Conservation (phyloP, 2,888 invertebrate species). For the Netelia melanura region DNA sequence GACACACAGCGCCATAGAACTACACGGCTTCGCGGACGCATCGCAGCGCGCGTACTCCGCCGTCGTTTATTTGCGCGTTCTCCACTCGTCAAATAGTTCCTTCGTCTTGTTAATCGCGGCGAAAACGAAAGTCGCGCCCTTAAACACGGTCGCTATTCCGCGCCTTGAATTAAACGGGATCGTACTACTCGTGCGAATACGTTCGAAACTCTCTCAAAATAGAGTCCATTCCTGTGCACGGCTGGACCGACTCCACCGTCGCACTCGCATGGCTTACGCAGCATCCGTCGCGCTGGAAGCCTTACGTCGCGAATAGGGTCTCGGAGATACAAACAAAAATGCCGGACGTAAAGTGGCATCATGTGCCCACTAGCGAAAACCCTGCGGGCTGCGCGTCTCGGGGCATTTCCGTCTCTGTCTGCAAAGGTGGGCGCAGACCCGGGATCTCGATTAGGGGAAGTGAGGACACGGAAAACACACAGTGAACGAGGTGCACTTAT, state of each 20-base stretch:
- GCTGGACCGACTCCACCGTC: constrained; percentile 72
- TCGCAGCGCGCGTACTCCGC: constrained; percentile 19
- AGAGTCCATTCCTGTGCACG: not conserved
- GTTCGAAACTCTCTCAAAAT: not conserved
- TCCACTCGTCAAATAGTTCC: not conserved
- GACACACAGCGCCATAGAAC: not conserved
- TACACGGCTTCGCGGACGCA: constrained; percentile 33
- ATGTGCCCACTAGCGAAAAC: constrained; percentile 75
- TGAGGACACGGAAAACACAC: too few relatives aligned
- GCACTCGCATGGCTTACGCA: constrained; percentile 71
- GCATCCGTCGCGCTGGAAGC: constrained; percentile 57
- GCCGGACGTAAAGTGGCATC: constrained; percentile 71
- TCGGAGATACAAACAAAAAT: constrained; percentile 74
- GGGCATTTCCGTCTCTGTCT: constrained; percentile 64
- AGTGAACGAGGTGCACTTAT: too few relatives aligned
- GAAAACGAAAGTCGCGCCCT: constrained; percentile 7
- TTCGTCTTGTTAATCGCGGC: not conserved
- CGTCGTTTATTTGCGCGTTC: constrained; percentile 7
- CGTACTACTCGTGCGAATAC: constrained; percentile 25
- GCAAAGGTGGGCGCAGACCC: too few relatives aligned
- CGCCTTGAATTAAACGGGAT: constrained; percentile 23
- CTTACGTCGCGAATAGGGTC: constrained; percentile 74
- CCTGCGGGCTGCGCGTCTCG: constrained; percentile 77
- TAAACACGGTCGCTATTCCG: constrained; percentile 10
- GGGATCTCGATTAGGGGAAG: too few relatives aligned